Conservation (phyloP, 2,113 vertebrate species). For the Kryptolebias marmoratus region DNA sequence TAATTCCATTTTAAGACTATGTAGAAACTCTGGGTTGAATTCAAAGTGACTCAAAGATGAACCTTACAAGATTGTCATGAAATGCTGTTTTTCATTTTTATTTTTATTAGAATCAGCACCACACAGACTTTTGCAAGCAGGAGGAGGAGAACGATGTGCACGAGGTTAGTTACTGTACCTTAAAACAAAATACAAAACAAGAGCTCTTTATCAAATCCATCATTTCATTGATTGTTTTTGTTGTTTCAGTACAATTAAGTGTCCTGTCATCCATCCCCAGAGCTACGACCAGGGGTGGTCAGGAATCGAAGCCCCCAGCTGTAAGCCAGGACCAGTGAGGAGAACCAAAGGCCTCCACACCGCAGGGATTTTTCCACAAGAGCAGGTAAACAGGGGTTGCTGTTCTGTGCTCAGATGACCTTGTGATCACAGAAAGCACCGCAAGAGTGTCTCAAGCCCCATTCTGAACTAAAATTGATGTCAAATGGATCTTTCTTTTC, state of each 20-base stretch:
- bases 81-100: background rate
- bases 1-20: too few relatives aligned
- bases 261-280: background rate
- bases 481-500: background rate
- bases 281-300: slow-evolving; percentile 1
- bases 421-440: slow-evolving; percentile 18
- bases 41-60: background rate
- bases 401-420: slow-evolving; percentile 34
- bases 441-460: slow-evolving; percentile 4
- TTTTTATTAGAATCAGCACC: background rate
- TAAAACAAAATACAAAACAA: background rate
- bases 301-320: background rate
- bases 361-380: slow-evolving; percentile 27
- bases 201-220: background rate
- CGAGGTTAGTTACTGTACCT: background rate
- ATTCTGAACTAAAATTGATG: background rate
- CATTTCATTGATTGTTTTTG: background rate
- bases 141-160: slow-evolving; percentile 4
- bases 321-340: slow-evolving; percentile 7
- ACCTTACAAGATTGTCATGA: background rate
- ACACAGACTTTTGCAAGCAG: slow-evolving; percentile 21
- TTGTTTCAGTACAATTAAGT: background rate
- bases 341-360: slow-evolving; percentile 9
- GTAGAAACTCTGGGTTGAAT: too few relatives aligned
- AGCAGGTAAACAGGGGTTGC: slow-evolving; percentile 54